Evolutionary conservation across 2,797 vertebrate genomes (phyloP).

Genomic region (Gobio occitaniae): DNA sequence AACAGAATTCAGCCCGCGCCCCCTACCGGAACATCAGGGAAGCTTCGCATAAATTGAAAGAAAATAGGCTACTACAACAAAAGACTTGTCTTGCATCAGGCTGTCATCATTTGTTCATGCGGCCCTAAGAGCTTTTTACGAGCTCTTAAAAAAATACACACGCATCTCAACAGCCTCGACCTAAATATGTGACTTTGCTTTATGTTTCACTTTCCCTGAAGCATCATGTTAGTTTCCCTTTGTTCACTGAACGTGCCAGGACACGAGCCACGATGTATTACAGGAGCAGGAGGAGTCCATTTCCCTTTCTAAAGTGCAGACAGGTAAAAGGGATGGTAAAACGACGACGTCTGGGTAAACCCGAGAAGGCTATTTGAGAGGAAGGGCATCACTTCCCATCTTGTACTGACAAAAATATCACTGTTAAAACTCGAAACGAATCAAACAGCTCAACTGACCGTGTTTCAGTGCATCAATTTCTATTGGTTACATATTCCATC

Average conservation of each 20-base stretch:
- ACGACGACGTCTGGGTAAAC: conserved; percentile 11
- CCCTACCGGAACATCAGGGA: conserved; percentile 1
- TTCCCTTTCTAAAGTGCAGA: conserved; percentile 36
- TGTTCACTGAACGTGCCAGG: conserved; percentile 44
- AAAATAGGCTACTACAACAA: conserved; percentile 57
- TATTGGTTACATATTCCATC: conserved; percentile 4
- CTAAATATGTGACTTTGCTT: conserved; percentile 5
- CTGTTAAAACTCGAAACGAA: not conserved
- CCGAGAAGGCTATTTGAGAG: conserved; percentile 20
- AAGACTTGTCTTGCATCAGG: conserved; percentile 57
- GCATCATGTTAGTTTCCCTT: conserved; percentile 34
- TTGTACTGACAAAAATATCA: not conserved
- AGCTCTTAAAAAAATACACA: conserved; percentile 2
- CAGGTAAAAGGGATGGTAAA: conserved; percentile 45
- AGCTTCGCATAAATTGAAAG: conserved; percentile 18
- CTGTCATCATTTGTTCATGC: conserved; percentile 40
- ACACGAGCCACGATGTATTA: conserved; percentile 28
- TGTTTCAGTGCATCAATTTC: not conserved
- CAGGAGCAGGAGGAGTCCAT: conserved; percentile 14
- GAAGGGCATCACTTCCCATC: conserved; percentile 33
- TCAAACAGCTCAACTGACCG: not conserved
- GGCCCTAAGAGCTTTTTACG: conserved; percentile 3
- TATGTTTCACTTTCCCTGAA: conserved; percentile 38
- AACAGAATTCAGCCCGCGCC: conserved; percentile 29
- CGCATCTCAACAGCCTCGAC: not conserved